phyloP scores from a whole-genome alignment of 2,888 invertebrate species.

The Candidula unifasciata region DNA sequence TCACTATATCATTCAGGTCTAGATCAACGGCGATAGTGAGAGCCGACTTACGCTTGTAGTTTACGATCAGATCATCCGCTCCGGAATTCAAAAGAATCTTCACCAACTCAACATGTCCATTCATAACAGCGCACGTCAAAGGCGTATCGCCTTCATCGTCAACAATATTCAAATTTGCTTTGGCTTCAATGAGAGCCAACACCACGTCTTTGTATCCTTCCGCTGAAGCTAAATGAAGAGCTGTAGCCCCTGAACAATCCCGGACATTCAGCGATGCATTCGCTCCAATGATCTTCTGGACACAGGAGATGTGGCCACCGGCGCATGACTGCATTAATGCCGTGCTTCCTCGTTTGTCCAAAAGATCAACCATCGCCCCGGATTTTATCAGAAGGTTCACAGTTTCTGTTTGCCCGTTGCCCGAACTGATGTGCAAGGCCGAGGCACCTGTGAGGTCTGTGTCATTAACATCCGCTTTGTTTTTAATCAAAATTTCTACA shows the following conservation, averaged over 20 bases:
- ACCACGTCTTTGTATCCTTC: slow-evolving; percentile 49
- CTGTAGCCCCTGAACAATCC: slow-evolving; percentile 63
- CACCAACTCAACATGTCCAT: slow-evolving; percentile 53
- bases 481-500: slow-evolving; percentile 11
- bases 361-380: slow-evolving; percentile 63
- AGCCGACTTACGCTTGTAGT: slow-evolving; percentile 44
- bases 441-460: slow-evolving; percentile 44
- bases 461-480: slow-evolving; percentile 36
- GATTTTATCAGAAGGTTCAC: slow-evolving; percentile 57
- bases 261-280: slow-evolving; percentile 55
- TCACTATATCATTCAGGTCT: slow-evolving; percentile 16
- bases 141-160: slow-evolving; percentile 63
- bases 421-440: slow-evolving; percentile 44
- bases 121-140: slow-evolving; percentile 44
- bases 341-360: slow-evolving; percentile 64
- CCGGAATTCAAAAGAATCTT: slow-evolving; percentile 59
- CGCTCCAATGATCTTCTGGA: slow-evolving; percentile 15
- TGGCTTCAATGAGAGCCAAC: slow-evolving; percentile 23
- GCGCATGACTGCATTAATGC: slow-evolving; percentile 49
- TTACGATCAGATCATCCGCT: slow-evolving; percentile 58
- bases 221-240: slow-evolving; percentile 63
- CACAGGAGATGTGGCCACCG: slow-evolving; percentile 26
- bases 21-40: slow-evolving; percentile 30
- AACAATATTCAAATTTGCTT: slow-evolving; percentile 60
- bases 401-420: slow-evolving; percentile 45